Evolutionary conservation across 1,140 invertebrate species (phyloP).

Genomic region (Cataglyphis hispanica): DNA sequence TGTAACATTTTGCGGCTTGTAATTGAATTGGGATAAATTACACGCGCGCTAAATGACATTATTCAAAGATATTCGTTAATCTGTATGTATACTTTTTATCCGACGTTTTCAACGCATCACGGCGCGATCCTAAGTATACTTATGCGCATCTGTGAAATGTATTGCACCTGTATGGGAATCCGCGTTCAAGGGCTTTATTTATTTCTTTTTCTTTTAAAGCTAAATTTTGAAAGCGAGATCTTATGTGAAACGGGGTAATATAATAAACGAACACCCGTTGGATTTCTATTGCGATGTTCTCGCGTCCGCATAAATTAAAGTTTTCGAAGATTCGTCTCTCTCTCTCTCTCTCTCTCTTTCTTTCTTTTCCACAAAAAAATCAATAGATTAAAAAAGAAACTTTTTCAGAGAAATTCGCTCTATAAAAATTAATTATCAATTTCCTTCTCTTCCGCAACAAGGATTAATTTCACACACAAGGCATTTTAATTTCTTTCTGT

Average conservation of each 20-base stretch:
- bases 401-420: constrained; percentile 5
- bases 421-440: neutral
- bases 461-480: neutral
- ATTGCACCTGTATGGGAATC: constrained; percentile 75
- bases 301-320: constrained; percentile 44
- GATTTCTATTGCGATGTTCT: constrained; percentile 17
- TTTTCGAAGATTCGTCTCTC: constrained; percentile 37
- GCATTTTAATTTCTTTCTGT: neutral
- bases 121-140: constrained; percentile 70
- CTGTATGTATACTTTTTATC: neutral
- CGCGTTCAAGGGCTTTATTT: constrained; percentile 56
- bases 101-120: constrained; percentile 69
- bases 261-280: constrained; percentile 26
- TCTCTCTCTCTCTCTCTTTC: constrained; percentile 2
- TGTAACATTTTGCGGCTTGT: constrained; percentile 25
- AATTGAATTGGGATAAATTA: constrained; percentile 17
- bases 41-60: constrained; percentile 33
- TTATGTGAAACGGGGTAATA: constrained; percentile 43
- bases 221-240: constrained; percentile 76
- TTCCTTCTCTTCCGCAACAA: neutral
- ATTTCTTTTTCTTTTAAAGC: constrained; percentile 64
- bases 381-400: constrained; percentile 11
- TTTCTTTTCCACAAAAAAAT: neutral
- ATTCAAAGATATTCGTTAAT: constrained; percentile 38
- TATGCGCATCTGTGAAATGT: constrained; percentile 69